phyloP scores from a whole-genome alignment of 2,797 vertebrate species.

The Coreius guichenoti region DNA sequence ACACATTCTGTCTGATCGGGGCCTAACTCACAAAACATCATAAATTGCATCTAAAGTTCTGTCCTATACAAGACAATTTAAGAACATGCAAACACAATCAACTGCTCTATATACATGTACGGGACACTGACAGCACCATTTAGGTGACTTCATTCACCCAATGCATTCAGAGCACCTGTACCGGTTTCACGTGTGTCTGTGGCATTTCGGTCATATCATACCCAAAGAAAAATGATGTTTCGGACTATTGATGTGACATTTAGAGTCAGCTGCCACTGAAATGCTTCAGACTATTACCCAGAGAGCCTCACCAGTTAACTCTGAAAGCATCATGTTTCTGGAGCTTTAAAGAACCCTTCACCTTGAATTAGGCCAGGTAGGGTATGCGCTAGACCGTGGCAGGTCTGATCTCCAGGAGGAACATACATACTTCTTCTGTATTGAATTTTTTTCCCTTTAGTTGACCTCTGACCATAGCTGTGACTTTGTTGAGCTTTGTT shows the following conservation, averaged over 20 bases:
- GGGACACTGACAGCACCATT: background rate
- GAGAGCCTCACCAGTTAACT: slow-evolving; percentile 17
- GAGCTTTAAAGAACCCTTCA: slow-evolving; percentile 27
- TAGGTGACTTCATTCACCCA: background rate
- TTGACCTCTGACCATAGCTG: slow-evolving; percentile 3
- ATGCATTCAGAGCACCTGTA: background rate
- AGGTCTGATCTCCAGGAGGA: slow-evolving; percentile 16
- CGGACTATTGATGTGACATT: slow-evolving; percentile 32
- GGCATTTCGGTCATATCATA: slow-evolving; percentile 7
- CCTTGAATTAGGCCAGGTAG: slow-evolving; percentile 32
- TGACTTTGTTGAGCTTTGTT: background rate
- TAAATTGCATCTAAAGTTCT: background rate
- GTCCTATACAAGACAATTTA: background rate
- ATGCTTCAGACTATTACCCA: slow-evolving; percentile 27
- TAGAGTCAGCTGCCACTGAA: slow-evolving; percentile 33
- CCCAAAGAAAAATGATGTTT: slow-evolving; percentile 28
- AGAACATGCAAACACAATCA: background rate
- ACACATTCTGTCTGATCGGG: no score
- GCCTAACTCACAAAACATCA: background rate
- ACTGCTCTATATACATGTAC: background rate
- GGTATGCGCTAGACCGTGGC: slow-evolving; percentile 5
- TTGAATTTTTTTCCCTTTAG: background rate
- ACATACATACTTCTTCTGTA: background rate
- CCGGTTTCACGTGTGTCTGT: background rate
- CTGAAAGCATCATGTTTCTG: slow-evolving; percentile 29